Conservation (phyloP, 2,888 invertebrate genomes). For the Lycia hirtaria region DNA sequence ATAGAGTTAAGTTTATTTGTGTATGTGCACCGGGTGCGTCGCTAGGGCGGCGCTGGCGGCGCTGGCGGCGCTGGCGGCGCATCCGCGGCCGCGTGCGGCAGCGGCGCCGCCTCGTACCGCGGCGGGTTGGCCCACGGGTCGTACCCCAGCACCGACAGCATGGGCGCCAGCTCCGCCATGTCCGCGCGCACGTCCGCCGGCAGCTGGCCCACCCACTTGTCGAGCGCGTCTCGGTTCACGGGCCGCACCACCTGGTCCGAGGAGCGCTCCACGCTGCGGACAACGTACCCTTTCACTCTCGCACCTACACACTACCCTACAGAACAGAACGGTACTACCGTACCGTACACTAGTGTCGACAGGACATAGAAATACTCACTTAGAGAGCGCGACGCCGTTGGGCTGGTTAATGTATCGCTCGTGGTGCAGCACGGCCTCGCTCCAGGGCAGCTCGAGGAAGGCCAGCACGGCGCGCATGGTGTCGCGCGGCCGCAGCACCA, state of each 20-base stretch:
- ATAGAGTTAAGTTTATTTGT: conserved; percentile 13
- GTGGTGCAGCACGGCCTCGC: conserved; percentile 98
- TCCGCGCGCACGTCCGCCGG: conserved; percentile 96
- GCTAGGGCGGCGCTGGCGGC: conserved; percentile 32
- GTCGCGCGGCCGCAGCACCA: conserved; percentile 96
- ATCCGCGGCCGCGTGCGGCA: conserved; percentile 39
- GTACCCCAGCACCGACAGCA: conserved; percentile 96
- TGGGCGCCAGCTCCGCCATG: conserved; percentile 97
- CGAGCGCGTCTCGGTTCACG: conserved; percentile 97
- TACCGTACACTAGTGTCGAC: too few relatives aligned
- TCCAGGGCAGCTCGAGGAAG: conserved; percentile 97
- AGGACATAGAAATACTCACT: too few relatives aligned
- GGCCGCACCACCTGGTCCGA: conserved; percentile 99
- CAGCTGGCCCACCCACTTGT: conserved; percentile 96
- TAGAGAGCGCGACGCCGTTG: conserved; percentile 97
- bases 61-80: conserved; percentile 44
- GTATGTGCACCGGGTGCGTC: not conserved
- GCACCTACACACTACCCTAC: too few relatives aligned
- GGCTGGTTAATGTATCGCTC: conserved; percentile 98
- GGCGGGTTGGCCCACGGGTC: conserved; percentile 99
- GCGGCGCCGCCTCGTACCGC: conserved; percentile 91
- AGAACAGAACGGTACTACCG: too few relatives aligned
- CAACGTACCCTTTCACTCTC: not conserved
- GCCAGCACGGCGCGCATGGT: conserved; percentile 95
- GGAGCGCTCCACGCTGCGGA: conserved; percentile 96